phyloP scores from a whole-genome alignment of 2,888 invertebrate genomes.

The Tanytarsus gracilentus region DNA sequence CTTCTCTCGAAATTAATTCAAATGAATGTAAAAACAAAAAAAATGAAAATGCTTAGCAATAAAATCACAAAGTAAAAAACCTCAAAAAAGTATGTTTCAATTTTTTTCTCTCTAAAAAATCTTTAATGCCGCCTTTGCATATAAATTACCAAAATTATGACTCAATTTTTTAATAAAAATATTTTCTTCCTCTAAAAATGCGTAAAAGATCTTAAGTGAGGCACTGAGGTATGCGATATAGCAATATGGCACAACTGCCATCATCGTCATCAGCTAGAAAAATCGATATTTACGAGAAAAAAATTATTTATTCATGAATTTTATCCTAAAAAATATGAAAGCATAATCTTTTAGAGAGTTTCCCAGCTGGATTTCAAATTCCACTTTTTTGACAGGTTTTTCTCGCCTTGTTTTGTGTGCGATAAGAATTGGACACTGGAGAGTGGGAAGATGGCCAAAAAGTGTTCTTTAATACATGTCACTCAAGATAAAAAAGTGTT shows the following conservation, averaged over 20 bases:
- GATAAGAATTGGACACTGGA: neutral
- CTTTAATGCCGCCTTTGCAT: conserved; percentile 14
- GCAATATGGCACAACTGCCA: conserved; percentile 19
- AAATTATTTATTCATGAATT: conserved; percentile 29
- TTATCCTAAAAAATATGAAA: neutral
- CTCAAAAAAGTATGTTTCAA: too few relatives aligned
- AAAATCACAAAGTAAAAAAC: neutral
- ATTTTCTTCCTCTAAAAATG: conserved; percentile 12
- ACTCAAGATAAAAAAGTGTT: too few relatives aligned
- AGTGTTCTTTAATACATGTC: too few relatives aligned
- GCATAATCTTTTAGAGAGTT: conserved; percentile 24
- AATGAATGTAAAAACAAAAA: too few relatives aligned
- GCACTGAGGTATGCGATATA: neutral
- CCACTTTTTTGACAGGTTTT: conserved; percentile 23
- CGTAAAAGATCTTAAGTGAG: conserved; percentile 8
- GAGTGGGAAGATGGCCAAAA: neutral
- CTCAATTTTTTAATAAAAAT: conserved; percentile 28
- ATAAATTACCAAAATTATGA: conserved; percentile 28
- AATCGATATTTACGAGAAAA: conserved; percentile 28
- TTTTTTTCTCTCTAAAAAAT: neutral
- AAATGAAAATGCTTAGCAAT: too few relatives aligned
- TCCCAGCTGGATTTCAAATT: conserved; percentile 24
- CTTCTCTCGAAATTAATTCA: too few relatives aligned
- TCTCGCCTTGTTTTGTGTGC: neutral
- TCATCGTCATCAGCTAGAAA: too few relatives aligned